These are phyloP conservation scores for Hipparchia semele DNA, from an alignment of 2,888 invertebrate species.

Conservation along the genomic window DNA sequence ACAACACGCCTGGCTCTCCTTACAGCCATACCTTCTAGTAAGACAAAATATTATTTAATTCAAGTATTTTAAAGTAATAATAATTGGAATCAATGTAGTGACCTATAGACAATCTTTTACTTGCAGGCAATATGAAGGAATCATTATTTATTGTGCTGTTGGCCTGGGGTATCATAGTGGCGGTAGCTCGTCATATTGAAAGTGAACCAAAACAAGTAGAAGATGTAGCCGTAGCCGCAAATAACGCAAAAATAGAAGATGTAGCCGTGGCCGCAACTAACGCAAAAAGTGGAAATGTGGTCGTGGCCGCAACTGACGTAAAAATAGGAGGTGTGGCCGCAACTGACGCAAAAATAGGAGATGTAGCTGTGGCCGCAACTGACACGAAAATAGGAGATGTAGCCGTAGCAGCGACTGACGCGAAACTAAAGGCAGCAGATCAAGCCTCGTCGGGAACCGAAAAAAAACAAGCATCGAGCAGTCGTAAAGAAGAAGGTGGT, in stretches of 20 bases:
- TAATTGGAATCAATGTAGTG: slow-evolving; percentile 5
- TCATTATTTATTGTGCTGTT: slow-evolving; percentile 59
- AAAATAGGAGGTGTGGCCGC: slow-evolving; percentile 34
- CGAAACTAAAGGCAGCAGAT: slow-evolving; percentile 51
- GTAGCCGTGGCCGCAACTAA: slow-evolving; percentile 32
- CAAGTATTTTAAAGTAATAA: slow-evolving; percentile 18
- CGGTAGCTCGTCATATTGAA: slow-evolving; percentile 65
- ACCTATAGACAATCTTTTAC: slow-evolving; percentile 25
- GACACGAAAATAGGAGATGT: slow-evolving; percentile 33
- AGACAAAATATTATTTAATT: slow-evolving; percentile 37
- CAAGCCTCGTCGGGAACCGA: slow-evolving; percentile 78
- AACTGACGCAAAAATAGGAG: slow-evolving; percentile 32
- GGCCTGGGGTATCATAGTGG: slow-evolving; percentile 56
- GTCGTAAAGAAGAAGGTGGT: slow-evolving; percentile 85
- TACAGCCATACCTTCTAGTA: slow-evolving; percentile 57
- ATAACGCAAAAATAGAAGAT: slow-evolving; percentile 32
- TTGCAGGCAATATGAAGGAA: slow-evolving; percentile 64
- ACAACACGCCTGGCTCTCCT: slow-evolving; percentile 61
- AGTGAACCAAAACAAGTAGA: slow-evolving; percentile 47
- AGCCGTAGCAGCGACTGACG: slow-evolving; percentile 31
- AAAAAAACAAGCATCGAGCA: slow-evolving; percentile 73
- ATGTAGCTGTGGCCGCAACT: slow-evolving; percentile 35
- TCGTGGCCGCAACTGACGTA: slow-evolving; percentile 24
- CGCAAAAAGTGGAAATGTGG: slow-evolving; percentile 11
- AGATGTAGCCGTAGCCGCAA: slow-evolving; percentile 35